A percentile compares a stretch with the other conserved stretches of the same genome.
These are phyloP conservation scores for Rotaria sp. DNA, from an alignment of 2,888 invertebrate genomes.

Conservation along the genomic window DNA sequence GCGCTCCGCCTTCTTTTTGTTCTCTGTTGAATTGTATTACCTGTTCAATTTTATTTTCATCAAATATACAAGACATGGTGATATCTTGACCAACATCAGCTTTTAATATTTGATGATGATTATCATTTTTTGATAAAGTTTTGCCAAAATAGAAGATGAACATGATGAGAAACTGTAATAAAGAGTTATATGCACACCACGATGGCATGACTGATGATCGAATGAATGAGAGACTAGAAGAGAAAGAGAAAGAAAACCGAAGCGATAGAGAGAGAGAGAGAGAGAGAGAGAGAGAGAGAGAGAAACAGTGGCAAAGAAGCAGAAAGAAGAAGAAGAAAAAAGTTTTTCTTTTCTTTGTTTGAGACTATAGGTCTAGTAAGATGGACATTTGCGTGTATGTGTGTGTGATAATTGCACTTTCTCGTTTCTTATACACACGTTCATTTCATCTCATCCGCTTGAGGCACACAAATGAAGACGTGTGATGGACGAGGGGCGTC, in stretches of 20 bases:
- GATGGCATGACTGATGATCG: slow-evolving; percentile 19
- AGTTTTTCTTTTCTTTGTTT: background rate
- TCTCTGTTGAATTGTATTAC: background rate
- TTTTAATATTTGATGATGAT: slow-evolving; percentile 1
- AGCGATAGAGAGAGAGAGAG: background rate
- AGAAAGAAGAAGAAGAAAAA: too few species aligned
- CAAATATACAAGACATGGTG: background rate
- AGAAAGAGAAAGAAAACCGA: background rate
- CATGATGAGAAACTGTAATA: background rate
- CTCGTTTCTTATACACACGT: background rate
- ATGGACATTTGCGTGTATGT: background rate
- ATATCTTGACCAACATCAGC: slow-evolving; percentile 24
- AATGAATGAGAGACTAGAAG: background rate
- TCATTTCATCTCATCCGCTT: slow-evolving; percentile 16
- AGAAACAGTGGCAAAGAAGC: too few species aligned
- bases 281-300: background rate
- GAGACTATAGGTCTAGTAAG: background rate
- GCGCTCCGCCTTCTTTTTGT: background rate
- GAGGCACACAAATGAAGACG: background rate
- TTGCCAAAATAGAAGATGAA: background rate
- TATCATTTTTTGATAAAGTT: background rate
- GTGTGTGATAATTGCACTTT: slow-evolving; percentile 4
- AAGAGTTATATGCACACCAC: background rate
- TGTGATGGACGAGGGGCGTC: background rate
- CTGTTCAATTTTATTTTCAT: slow-evolving; percentile 23